A percentile compares a stretch with the other conserved stretches of the same genome.
Conservation (phyloP, 2,888 invertebrate genomes). For the Tridacna gigas region DNA sequence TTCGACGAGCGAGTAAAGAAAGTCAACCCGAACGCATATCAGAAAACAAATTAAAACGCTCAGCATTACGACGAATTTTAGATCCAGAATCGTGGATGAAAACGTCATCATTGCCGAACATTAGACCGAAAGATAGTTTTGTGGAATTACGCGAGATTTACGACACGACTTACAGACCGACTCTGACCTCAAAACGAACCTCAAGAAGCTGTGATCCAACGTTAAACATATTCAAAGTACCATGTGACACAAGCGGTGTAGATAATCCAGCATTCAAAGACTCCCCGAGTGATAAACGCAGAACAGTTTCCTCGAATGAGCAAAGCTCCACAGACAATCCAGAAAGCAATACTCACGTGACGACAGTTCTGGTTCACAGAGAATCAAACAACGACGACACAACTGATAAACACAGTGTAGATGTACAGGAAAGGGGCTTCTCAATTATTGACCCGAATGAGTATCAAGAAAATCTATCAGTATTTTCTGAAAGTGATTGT, state of each 20-base stretch:
- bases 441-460: conserved; percentile 23
- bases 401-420: conserved; percentile 24
- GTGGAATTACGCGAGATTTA: conserved; percentile 44
- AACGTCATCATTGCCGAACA: conserved; percentile 75
- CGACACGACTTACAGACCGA: conserved; percentile 14
- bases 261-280: conserved; percentile 70
- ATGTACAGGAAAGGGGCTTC: not conserved
- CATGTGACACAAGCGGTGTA: conserved; percentile 56
- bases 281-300: conserved; percentile 60
- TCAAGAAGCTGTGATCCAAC: conserved; percentile 42
- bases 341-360: conserved; percentile 46
- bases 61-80: conserved; percentile 45
- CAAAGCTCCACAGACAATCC: conserved; percentile 38
- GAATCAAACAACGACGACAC: conserved; percentile 50
- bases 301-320: conserved; percentile 44
- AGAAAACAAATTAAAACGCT: conserved; percentile 46
- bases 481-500: not conserved
- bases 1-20: conserved; percentile 47
- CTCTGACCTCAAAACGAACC: conserved; percentile 28
- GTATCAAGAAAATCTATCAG: not conserved
- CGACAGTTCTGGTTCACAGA: conserved; percentile 65
- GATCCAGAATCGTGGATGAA: conserved; percentile 71
- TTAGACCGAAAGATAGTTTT: conserved; percentile 63
- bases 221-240: conserved; percentile 35
- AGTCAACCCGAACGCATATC: conserved; percentile 47